Evolutionary conservation across 2,113 vertebrate species (phyloP).

Genomic region (Nestor notabilis): DNA sequence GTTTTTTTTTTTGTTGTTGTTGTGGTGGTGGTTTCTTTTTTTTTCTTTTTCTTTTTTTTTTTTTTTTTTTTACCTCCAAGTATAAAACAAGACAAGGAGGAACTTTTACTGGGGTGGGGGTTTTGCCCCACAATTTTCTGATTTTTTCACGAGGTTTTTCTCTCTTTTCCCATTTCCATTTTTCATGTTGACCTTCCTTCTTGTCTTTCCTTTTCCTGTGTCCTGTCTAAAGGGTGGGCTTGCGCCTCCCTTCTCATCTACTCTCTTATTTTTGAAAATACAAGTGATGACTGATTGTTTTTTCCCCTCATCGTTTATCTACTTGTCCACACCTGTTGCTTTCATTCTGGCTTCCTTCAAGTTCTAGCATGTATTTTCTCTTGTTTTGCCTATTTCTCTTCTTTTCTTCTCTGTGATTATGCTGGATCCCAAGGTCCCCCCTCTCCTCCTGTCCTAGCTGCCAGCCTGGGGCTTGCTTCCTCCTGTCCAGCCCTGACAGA

Average conservation of each 20-base stretch:
- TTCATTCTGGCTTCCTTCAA: slow-evolving; percentile 44
- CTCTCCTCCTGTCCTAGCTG: neutral
- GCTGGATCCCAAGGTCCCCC: neutral
- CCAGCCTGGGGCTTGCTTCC: neutral
- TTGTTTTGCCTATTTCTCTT: slow-evolving; percentile 16
- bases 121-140: neutral
- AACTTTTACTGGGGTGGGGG: neutral
- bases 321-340: slow-evolving; percentile 51
- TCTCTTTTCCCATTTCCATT: neutral
- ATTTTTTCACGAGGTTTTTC: neutral
- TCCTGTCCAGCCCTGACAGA: neutral
- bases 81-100: neutral
- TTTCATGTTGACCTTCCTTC: slow-evolving; percentile 16
- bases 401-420: neutral
- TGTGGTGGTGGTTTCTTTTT: too few species aligned
- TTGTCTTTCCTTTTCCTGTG: slow-evolving; percentile 22
- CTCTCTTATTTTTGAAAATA: slow-evolving; percentile 50
- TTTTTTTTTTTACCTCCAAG: too few species aligned
- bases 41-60: neutral
- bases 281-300: slow-evolving; percentile 18
- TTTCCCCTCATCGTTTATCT: neutral
- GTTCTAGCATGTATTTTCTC: slow-evolving; percentile 32
- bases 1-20: too few species aligned
- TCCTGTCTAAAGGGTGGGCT: neutral
- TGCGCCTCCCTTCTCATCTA: neutral